Base-by-base conservation (phyloP, 2,797 vertebrate species). In the Microchirus variegatus region DNA sequence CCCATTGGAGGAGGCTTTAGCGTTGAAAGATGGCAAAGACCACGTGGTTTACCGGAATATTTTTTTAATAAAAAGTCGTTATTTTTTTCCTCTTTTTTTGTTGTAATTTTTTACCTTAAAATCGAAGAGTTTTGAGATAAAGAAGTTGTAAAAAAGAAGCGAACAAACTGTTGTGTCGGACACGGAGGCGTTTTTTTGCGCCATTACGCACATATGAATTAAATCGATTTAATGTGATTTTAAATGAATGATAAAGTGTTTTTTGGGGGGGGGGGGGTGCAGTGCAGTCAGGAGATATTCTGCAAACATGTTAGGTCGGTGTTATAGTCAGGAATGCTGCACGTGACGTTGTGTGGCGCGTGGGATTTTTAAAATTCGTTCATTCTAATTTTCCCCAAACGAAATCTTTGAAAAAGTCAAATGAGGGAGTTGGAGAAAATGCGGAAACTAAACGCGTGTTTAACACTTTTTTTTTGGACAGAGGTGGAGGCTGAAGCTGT, bases 301-400 rank as follows among this genome's bases (percentile, higher is more conserved):
- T 14, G 0, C 9, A 58, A n/a, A 3, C 35, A 55, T 62, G 44
- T 53, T 53, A 26, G 65, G 3, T 49, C 3, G 9, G 42, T 42
- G 15, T 36, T 47, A 42, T 38, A 16, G 13, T 46, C 6, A 50
- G 15, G 46, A 7, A 31, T 74, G 69, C 31, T 19, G 8, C 31
- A 37, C 3, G 38, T 22, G 22, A 9, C 41, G 1, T 41, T 74
- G 60, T 44, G 10, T 43, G 41, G 47, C 10, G 52, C 16, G 19
- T 36, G 31, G 4, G 14, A 10, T 47, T 60, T 51, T 66, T 78
- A 87, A 5, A 77, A 82, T 90, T 90, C 88, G 90, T 91, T 91
- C 0, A 59, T 36, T 73, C 0, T 46, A 86, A 84, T 81, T 86
- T 61, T 72, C 41, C 66, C 11, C 60, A 3, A 91, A 91, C 90